Percentiles rank a stretch among this genome's conserved stretches.
These are phyloP conservation scores for Caenorhabditis auriculariae DNA, from an alignment of 2,888 invertebrate species.

Conservation along the genomic window DNA sequence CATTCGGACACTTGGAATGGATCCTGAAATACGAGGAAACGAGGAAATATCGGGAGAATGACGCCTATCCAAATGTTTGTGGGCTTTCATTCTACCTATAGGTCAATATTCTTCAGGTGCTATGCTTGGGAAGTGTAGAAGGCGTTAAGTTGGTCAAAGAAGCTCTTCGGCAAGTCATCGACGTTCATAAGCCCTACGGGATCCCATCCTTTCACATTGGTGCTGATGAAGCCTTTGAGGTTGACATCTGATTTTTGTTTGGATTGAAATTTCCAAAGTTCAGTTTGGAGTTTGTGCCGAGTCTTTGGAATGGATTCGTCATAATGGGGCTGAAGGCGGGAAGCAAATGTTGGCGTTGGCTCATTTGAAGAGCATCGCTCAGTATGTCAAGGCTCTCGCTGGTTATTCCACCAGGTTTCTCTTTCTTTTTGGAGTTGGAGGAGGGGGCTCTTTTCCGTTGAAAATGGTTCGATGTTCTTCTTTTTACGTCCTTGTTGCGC, in stretches of 20 bases:
- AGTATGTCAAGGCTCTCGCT: constrained; percentile 23
- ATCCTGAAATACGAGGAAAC: constrained; percentile 76
- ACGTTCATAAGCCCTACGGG: constrained; percentile 65
- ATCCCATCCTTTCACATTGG: constrained; percentile 70
- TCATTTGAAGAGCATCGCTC: constrained; percentile 48
- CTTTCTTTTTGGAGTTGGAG: too few relatives aligned
- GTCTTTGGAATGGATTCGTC: constrained; percentile 46
- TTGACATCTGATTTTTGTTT: constrained; percentile 2
- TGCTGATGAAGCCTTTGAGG: constrained; percentile 66
- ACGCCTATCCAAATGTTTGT: constrained; percentile 67
- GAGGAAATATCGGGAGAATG: constrained; percentile 73
- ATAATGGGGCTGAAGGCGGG: constrained; percentile 33
- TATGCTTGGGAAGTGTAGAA: constrained; percentile 60
- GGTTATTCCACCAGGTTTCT: constrained; percentile 23
- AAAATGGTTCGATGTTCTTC: too few relatives aligned
- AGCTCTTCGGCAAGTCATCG: constrained; percentile 65
- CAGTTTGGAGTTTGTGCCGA: constrained; percentile 57
- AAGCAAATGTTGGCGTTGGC: constrained; percentile 46
- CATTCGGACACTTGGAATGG: constrained; percentile 83
- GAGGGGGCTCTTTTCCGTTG: too few relatives aligned
- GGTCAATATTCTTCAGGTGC: constrained; percentile 16
- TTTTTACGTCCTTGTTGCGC: too few relatives aligned
- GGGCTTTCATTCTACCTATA: background rate
- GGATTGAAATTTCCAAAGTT: constrained; percentile 5
- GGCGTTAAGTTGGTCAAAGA: constrained; percentile 64